A percentile compares a stretch with the other conserved stretches of the same genome.
Conservation (phyloP, 2,797 vertebrate species). For the Pagetopsis macropterus region DNA sequence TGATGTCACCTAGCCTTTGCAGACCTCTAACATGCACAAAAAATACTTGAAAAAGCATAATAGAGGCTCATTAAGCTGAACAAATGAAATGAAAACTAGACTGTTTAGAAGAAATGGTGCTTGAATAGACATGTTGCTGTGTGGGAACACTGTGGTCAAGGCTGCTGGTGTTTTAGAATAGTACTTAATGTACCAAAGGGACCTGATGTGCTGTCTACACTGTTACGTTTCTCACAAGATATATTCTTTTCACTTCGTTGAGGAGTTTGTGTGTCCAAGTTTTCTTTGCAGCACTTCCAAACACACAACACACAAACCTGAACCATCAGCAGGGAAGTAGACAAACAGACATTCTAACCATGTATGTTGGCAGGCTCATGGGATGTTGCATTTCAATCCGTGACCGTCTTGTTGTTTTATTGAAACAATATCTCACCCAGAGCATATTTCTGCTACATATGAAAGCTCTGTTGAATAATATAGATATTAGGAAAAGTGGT, state of each 20-base stretch:
- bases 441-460: slow-evolving; percentile 20
- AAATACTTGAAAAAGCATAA: too few relatives aligned
- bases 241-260: background rate
- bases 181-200: slow-evolving; percentile 3
- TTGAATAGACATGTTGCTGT: background rate
- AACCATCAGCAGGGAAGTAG: slow-evolving; percentile 13
- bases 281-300: slow-evolving; percentile 28
- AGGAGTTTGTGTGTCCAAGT: slow-evolving; percentile 2
- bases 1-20: too few relatives aligned
- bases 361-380: slow-evolving; percentile 1
- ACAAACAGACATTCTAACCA: slow-evolving; percentile 26
- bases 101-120: background rate
- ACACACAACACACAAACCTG: slow-evolving; percentile 7
- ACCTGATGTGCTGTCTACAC: slow-evolving; percentile 9
- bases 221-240: background rate
- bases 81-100: background rate
- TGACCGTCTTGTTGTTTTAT: slow-evolving; percentile 25
- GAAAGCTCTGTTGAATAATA: slow-evolving; percentile 25
- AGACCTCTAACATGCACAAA: too few relatives aligned
- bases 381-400: slow-evolving; percentile 23
- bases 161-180: background rate
- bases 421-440: slow-evolving; percentile 28
- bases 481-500: slow-evolving; percentile 24
- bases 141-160: background rate
- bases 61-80: too few relatives aligned